These are phyloP conservation scores for Ursus arctos DNA, from an alignment of 2,113 vertebrate species.

Conservation along the genomic window DNA sequence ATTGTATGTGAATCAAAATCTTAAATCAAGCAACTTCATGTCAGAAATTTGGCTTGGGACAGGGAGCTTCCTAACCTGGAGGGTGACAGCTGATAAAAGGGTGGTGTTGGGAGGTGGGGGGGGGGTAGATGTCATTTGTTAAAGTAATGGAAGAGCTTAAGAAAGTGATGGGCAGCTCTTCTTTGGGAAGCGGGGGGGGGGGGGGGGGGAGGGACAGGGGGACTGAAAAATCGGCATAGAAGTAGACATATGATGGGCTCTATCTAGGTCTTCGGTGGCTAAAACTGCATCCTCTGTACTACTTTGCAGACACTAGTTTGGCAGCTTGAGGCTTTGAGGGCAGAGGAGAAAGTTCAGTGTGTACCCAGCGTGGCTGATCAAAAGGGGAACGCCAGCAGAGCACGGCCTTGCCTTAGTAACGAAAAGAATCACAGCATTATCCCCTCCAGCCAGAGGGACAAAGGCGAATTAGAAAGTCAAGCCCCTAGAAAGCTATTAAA, in stretches of 20 bases:
- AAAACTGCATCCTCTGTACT: constrained; percentile 55
- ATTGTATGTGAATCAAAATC: background rate
- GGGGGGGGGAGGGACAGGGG: too few species aligned
- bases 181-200: background rate
- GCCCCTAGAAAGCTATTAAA: background rate
- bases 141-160: background rate
- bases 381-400: background rate
- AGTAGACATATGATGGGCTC: background rate
- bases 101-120: accelerated
- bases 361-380: background rate
- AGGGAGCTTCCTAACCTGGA: background rate
- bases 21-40: constrained; percentile 22
- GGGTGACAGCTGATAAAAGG: background rate
- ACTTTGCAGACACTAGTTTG: constrained; percentile 47
- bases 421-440: constrained; percentile 68
- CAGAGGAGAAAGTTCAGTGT: constrained; percentile 37
- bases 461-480: accelerated
- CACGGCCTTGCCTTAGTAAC: background rate
- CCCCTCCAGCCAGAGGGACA: background rate
- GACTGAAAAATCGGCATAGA: background rate
- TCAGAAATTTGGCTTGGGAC: background rate
- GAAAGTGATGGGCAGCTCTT: background rate
- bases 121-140: background rate
- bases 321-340: background rate
- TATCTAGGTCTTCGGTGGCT: background rate